Percentiles rank a stretch among this genome's conserved stretches.
Conservation (phyloP, 2,113 vertebrate species). For the Bagarius yarrelli region DNA sequence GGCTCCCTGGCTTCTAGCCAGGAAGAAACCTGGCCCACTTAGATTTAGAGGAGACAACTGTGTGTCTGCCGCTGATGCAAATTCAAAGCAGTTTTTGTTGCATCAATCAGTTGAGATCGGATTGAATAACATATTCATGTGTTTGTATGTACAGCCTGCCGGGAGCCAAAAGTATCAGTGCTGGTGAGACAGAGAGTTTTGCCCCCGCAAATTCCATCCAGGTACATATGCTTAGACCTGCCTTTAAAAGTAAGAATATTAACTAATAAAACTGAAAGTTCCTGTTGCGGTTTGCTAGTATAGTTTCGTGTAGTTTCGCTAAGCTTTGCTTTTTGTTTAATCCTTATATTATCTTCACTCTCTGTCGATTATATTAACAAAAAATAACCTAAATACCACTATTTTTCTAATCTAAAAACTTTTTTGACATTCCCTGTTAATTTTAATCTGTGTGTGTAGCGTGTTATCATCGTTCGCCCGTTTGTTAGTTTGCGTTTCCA, state of each 20-base stretch:
- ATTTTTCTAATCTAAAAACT: no score
- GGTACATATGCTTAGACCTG: constrained; percentile 65
- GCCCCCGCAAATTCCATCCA: constrained; percentile 81
- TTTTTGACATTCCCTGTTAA: no score
- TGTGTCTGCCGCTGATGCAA: background rate
- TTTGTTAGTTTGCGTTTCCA: no score
- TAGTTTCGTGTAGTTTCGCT: no score
- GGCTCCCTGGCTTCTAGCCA: background rate
- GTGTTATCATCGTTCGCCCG: no score
- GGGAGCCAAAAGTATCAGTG: constrained; percentile 93
- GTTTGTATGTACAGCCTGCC: constrained; percentile 80
- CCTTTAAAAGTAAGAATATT: background rate
- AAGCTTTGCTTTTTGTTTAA: no score
- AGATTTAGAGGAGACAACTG: constrained; percentile 26
- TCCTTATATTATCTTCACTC: no score
- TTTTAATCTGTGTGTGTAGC: no score
- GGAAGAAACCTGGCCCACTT: constrained; percentile 5
- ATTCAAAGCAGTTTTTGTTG: constrained; percentile 12
- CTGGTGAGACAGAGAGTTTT: constrained; percentile 88
- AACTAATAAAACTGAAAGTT: background rate
- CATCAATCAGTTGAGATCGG: background rate
- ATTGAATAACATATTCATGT: constrained; percentile 27
- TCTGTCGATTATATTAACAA: no score
- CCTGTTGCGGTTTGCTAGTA: no score
- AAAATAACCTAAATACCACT: no score